phyloP scores from a whole-genome alignment of 2,113 vertebrate species.

The Esox niger region DNA sequence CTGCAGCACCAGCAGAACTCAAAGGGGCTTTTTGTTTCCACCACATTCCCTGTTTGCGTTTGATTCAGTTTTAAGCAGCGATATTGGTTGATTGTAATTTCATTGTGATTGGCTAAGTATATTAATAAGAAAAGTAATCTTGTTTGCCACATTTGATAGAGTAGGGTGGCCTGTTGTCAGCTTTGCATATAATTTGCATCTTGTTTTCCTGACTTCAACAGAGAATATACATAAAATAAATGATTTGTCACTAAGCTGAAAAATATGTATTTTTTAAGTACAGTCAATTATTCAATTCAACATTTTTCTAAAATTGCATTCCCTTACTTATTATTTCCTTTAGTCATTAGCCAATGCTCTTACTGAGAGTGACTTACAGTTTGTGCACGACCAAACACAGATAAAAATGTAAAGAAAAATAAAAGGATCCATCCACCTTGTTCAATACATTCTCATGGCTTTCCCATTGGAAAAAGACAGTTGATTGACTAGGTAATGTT shows the following conservation, averaged over 20 bases:
- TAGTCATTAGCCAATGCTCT: too few species aligned
- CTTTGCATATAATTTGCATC: conserved; percentile 49
- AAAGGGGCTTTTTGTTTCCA: conserved; percentile 63
- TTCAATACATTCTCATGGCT: conserved; percentile 40
- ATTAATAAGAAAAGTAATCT: neutral
- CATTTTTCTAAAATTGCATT: conserved; percentile 19
- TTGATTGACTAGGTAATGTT: conserved; percentile 70
- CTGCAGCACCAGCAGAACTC: conserved; percentile 65
- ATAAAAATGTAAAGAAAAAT: too few species aligned
- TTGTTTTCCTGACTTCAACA: conserved; percentile 15
- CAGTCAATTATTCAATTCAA: conserved; percentile 29
- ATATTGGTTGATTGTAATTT: conserved; percentile 23
- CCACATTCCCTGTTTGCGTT: conserved; percentile 37
- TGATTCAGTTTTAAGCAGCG: conserved; percentile 40
- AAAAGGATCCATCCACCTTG: neutral
- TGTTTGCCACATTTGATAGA: conserved; percentile 16
- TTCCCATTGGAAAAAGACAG: conserved; percentile 61
- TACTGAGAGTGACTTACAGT: too few species aligned
- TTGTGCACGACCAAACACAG: conserved; percentile 32
- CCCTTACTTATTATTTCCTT: conserved; percentile 25
- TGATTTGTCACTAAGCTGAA: conserved; percentile 2
- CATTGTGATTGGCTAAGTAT: conserved; percentile 1
- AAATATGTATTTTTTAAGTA: conserved; percentile 13
- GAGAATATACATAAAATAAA: neutral
- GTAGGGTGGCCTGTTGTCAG: conserved; percentile 14